phyloP scores from a whole-genome alignment of 2,888 invertebrate species.

The Clivina fossor region DNA sequence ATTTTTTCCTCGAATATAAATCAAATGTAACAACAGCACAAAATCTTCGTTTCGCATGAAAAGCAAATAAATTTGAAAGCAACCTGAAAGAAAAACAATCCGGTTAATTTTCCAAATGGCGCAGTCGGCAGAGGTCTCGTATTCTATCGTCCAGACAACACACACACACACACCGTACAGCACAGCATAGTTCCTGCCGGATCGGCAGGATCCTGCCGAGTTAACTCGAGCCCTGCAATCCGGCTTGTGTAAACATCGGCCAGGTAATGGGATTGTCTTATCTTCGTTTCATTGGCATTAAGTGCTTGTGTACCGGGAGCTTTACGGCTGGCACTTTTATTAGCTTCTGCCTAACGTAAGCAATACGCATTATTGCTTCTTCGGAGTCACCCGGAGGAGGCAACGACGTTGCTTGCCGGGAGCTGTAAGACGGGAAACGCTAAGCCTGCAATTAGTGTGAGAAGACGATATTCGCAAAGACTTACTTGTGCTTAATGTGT shows the following conservation, averaged over 20 bases:
- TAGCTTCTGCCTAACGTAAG: slow-evolving; percentile 42
- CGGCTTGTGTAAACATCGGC: slow-evolving; percentile 43
- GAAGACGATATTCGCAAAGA: too few species aligned
- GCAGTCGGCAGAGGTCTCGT: slow-evolving; percentile 3
- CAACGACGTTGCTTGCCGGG: neutral
- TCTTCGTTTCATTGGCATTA: slow-evolving; percentile 53
- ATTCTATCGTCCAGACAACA: too few species aligned
- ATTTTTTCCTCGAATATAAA: too few species aligned
- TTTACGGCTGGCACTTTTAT: slow-evolving; percentile 50
- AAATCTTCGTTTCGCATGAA: too few species aligned
- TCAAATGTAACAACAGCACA: too few species aligned
- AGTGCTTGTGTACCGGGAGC: slow-evolving; percentile 46
- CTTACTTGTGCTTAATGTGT: too few species aligned
- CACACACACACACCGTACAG: too few species aligned
- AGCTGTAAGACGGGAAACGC: slow-evolving; percentile 3
- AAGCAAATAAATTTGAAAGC: too few species aligned
- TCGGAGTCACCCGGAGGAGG: neutral
- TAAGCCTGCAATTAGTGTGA: slow-evolving; percentile 34
- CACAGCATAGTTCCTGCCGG: slow-evolving; percentile 1
- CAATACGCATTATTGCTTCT: slow-evolving; percentile 33
- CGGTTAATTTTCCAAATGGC: slow-evolving; percentile 27
- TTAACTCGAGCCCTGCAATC: slow-evolving; percentile 2
- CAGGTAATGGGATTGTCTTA: slow-evolving; percentile 53
- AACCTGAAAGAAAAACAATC: neutral
- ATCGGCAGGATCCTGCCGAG: neutral